Evolutionary conservation across 2,113 vertebrate species (phyloP).

Genomic region (Gymnobelideus leadbeateri): DNA sequence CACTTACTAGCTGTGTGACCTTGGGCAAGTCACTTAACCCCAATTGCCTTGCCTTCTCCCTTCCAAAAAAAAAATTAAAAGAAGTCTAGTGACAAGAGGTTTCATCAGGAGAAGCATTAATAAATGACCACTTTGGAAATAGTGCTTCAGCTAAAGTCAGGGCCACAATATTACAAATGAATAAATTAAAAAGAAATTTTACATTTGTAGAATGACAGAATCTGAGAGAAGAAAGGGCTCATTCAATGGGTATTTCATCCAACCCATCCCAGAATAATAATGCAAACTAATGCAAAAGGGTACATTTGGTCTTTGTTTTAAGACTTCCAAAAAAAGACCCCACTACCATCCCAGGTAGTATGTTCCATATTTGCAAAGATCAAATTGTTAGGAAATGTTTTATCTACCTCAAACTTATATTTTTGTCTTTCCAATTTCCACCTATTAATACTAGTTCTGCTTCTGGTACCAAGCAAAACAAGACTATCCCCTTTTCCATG

Average conservation of each 20-base stretch:
- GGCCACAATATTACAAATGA: background rate
- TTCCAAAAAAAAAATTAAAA: no score
- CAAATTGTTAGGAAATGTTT: background rate
- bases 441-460: background rate
- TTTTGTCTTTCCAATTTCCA: background rate
- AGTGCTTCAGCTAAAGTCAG: background rate
- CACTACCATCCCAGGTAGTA: background rate
- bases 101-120: background rate
- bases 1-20: no score
- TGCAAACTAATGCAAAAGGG: background rate
- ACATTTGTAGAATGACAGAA: background rate
- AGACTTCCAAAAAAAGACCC: background rate
- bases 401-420: background rate
- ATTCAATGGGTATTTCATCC: background rate
- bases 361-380: background rate
- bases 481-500: background rate
- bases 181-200: background rate
- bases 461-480: background rate
- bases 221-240: background rate
- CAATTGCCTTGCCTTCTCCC: no score
- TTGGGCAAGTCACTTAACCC: no score
- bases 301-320: background rate
- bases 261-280: no score
- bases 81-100: background rate
- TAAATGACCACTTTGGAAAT: background rate